Evolutionary conservation across 1,140 invertebrate species (phyloP).

Genomic region (Brachionus calyciflorus): DNA sequence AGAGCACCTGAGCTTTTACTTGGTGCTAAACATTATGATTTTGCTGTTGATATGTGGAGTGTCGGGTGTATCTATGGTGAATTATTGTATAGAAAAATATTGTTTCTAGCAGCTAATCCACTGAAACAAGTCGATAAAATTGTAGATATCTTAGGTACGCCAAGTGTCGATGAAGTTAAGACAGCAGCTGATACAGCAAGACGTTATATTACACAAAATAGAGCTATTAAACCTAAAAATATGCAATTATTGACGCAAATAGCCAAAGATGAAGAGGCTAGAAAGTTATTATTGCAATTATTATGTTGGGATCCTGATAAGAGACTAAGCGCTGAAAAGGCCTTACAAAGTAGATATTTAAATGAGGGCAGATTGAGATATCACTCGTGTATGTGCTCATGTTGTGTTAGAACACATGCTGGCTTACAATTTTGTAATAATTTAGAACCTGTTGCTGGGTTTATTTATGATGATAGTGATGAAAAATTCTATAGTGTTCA

Average conservation of each 20-base stretch:
- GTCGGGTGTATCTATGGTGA: constrained; percentile 99
- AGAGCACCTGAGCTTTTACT: constrained; percentile 66
- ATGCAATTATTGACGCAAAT: constrained; percentile 29
- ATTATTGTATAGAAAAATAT: constrained; percentile 83
- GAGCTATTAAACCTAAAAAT: constrained; percentile 19
- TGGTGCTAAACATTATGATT: constrained; percentile 63
- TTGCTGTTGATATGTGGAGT: constrained; percentile 94
- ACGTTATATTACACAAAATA: constrained; percentile 22
- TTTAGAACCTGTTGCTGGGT: constrained; percentile 40
- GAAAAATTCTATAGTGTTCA: constrained; percentile 35
- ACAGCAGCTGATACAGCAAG: constrained; percentile 32
- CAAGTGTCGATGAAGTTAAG: constrained; percentile 48
- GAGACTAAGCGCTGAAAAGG: constrained; percentile 86
- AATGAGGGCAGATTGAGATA: constrained; percentile 94
- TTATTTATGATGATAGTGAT: constrained; percentile 41
- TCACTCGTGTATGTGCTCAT: constrained; percentile 99
- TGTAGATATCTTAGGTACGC: constrained; percentile 37
- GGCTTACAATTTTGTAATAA: constrained; percentile 40
- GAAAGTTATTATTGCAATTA: constrained; percentile 95
- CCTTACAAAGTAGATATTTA: constrained; percentile 89
- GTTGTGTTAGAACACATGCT: constrained; percentile 69
- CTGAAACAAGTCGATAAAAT: constrained; percentile 41
- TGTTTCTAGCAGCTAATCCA: constrained; percentile 77
- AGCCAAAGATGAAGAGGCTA: constrained; percentile 64
- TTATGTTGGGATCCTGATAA: constrained; percentile 69